Percentiles rank a stretch among this genome's conserved stretches.
Conservation (phyloP, 2,888 invertebrate species). For the Mimachlamys varia region DNA sequence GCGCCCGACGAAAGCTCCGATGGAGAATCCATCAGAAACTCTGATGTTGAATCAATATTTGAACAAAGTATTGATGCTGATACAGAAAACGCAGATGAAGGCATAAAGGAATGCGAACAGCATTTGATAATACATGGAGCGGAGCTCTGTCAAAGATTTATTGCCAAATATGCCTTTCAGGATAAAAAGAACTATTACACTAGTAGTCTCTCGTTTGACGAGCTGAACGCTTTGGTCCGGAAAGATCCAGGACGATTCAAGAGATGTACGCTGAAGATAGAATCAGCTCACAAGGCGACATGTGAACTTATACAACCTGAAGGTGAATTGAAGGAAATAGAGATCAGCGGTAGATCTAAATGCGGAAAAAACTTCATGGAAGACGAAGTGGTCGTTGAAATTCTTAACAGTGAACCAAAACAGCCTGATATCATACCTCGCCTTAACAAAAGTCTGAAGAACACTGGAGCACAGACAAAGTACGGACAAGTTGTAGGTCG, state of each 20-base stretch:
- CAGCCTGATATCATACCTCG: background rate
- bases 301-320: slow-evolving; percentile 52
- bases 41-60: background rate
- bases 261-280: slow-evolving; percentile 53
- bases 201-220: background rate
- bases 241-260: background rate
- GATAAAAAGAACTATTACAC: slow-evolving; percentile 6
- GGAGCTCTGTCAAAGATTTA: background rate
- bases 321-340: slow-evolving; percentile 43
- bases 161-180: background rate
- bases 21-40: background rate
- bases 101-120: background rate
- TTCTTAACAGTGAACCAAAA: slow-evolving; percentile 41
- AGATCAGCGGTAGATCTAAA: slow-evolving; percentile 60
- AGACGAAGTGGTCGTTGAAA: slow-evolving; percentile 62
- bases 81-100: background rate
- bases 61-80: slow-evolving; percentile 5
- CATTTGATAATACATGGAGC: background rate
- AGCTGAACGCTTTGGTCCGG: background rate
- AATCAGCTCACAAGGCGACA: slow-evolving; percentile 55
- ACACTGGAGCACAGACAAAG: slow-evolving; percentile 34
- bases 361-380: slow-evolving; percentile 59
- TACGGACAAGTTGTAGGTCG: slow-evolving; percentile 64
- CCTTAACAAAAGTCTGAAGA: background rate
- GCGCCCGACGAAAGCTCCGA: background rate